Percentiles rank a stretch among this genome's conserved stretches.
These are phyloP conservation scores for Norana najaformis DNA, from an alignment of 2,888 invertebrate genomes.

Conservation along the genomic window DNA sequence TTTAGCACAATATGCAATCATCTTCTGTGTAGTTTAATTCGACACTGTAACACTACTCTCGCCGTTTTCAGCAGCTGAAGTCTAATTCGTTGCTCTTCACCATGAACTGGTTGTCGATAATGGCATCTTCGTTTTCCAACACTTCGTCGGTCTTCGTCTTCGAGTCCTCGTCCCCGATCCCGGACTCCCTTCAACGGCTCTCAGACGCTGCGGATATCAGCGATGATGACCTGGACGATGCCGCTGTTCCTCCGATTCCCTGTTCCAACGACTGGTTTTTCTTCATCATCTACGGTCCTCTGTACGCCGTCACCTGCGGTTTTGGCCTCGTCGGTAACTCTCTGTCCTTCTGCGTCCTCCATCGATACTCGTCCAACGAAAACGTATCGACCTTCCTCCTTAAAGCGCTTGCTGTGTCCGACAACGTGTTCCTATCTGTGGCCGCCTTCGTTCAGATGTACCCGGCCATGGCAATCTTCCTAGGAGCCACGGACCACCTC, in stretches of 20 bases:
- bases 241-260: constrained; percentile 24
- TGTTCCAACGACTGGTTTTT: constrained; percentile 40
- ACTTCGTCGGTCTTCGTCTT: neutral
- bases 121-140: neutral
- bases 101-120: neutral
- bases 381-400: constrained; percentile 45
- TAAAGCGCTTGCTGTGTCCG: constrained; percentile 44
- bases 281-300: constrained; percentile 47
- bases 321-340: constrained; percentile 46
- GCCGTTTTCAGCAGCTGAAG: neutral
- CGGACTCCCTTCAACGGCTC: neutral
- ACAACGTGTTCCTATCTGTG: constrained; percentile 45
- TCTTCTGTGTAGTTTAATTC: neutral
- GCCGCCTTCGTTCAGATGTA: constrained; percentile 44
- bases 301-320: constrained; percentile 44
- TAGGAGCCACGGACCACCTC: constrained; percentile 37
- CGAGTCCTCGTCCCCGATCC: neutral
- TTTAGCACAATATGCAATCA: neutral
- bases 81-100: neutral
- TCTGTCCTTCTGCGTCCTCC: constrained; percentile 46
- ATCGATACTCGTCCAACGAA: constrained; percentile 39
- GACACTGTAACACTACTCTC: no score
- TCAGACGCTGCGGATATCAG: neutral
- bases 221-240: neutral
- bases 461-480: constrained; percentile 44